Evolutionary conservation across 2,888 invertebrate genomes (phyloP).

Genomic region (Notodonta dromedarius): DNA sequence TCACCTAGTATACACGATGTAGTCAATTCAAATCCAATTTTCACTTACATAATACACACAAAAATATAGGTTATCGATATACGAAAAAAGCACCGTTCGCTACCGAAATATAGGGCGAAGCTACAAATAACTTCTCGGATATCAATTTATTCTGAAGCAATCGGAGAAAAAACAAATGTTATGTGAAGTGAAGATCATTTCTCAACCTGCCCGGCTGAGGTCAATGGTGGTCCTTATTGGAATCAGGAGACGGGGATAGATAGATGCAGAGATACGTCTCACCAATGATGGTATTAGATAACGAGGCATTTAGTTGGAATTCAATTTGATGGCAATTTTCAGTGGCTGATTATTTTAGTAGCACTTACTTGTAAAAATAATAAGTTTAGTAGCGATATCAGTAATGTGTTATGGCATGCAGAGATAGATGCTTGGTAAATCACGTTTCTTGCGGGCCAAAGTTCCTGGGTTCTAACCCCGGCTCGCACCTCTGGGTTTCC

Average conservation of each 20-base stretch:
- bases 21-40: not conserved
- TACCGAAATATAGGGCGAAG: conserved; percentile 2
- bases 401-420: too few relatives aligned
- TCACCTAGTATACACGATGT: not conserved
- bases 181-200: conserved; percentile 31
- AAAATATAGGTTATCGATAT: not conserved
- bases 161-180: conserved; percentile 30
- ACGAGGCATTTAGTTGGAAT: not conserved
- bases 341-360: too few relatives aligned
- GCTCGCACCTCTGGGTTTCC: too few relatives aligned
- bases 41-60: not conserved
- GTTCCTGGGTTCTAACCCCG: too few relatives aligned
- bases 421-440: too few relatives aligned
- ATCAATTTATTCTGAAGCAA: conserved; percentile 31
- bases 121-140: conserved; percentile 11
- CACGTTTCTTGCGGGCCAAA: too few relatives aligned
- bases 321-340: too few relatives aligned
- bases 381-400: too few relatives aligned
- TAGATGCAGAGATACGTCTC: conserved; percentile 14
- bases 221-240: conserved; percentile 28
- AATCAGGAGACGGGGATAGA: conserved; percentile 23
- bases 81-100: not conserved
- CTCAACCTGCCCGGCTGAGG: conserved; percentile 25
- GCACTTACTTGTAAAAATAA: too few relatives aligned
- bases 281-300: conserved; percentile 13